Percentiles rank a stretch among this genome's conserved stretches.
Conservation (phyloP, 2,888 invertebrate genomes). For the Chrysotoxum bicinctum region DNA sequence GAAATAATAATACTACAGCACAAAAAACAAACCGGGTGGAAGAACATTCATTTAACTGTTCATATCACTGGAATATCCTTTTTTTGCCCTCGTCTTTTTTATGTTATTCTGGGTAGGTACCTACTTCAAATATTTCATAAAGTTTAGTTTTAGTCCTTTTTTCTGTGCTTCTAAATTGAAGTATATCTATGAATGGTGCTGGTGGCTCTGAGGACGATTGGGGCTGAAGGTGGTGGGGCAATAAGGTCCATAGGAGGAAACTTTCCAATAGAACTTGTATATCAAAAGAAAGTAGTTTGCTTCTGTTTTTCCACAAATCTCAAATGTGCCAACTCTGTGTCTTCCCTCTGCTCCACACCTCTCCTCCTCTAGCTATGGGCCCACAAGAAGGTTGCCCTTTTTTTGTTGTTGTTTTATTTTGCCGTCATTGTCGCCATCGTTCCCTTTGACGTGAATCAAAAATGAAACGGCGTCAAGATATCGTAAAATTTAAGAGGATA, state of each 20-base stretch:
- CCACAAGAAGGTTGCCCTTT: not conserved
- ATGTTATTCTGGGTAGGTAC: constrained; percentile 53
- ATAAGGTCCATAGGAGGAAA: constrained; percentile 19
- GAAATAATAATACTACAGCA: constrained; percentile 52
- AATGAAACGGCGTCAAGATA: constrained; percentile 67
- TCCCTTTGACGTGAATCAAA: constrained; percentile 61
- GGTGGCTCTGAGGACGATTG: not conserved
- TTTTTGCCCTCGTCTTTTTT: constrained; percentile 37
- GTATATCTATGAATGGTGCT: constrained; percentile 36
- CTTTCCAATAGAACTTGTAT: constrained; percentile 15
- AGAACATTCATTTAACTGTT: constrained; percentile 69
- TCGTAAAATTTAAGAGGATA: constrained; percentile 64
- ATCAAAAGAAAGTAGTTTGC: constrained; percentile 9
- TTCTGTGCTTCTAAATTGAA: constrained; percentile 62
- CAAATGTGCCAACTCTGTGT: not conserved
- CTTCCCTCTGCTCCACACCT: not conserved
- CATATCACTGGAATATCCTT: constrained; percentile 65
- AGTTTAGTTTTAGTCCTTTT: constrained; percentile 65
- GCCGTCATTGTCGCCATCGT: constrained; percentile 31
- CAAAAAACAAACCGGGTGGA: constrained; percentile 68
- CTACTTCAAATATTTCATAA: constrained; percentile 69
- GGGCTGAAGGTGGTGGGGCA: not conserved
- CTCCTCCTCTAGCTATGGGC: not conserved
- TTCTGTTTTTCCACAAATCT: not conserved
- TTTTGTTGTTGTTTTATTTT: not conserved